Evolutionary conservation across 1,140 invertebrate species (phyloP), one percentile per base, ranked within the genome.

Genomic region (Nasonia giraulti): DNA sequence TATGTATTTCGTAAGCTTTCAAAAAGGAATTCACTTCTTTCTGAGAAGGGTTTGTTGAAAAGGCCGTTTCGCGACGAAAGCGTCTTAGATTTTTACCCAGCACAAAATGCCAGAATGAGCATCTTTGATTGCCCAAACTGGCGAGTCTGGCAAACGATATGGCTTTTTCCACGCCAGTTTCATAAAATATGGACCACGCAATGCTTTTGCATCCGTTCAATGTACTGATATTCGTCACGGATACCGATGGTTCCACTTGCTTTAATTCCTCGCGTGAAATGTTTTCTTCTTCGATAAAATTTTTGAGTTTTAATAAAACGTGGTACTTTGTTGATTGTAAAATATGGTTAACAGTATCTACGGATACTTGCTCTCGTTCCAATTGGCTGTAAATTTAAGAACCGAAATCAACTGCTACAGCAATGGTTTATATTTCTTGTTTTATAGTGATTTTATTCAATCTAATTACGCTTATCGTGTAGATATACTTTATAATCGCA

Each of bases 41-140:
- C 5, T 10, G 27, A 55, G 4, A 75, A n/a, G 27, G 10, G 17
- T n/a, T 14, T 33, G 10, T 2, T 6, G 0, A 4, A 1, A 50
- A n/a, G 3, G 8, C 27, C 27, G 20, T 74, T 27, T 44, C 37
- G 31, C 50, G 68, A 3, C 71, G 33, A 0, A 23, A 17, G 11
- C 81, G 40, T 12, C 81, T 50, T 82, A 71, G 37, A 55, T 47
- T 47, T 75, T 82, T 82, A 4, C 33, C 81, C 0, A 82, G 17
- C 17, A 82, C 55, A 55, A 82, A 82, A 50, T 82, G 71, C 81
- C 81, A 82, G n/a, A 82, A 7, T 6, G 31, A 40, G 31, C 71
- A 74, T 5, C 74, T 55, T 12, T 50, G 44, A 23, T 82, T 33
- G 27, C n/a, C 23, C 33, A 74, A 11, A 11, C 50, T n/a, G 3